Base-by-base conservation (phyloP, 2,797 vertebrate genomes). In the Tympanoctomys barrerae region DNA sequence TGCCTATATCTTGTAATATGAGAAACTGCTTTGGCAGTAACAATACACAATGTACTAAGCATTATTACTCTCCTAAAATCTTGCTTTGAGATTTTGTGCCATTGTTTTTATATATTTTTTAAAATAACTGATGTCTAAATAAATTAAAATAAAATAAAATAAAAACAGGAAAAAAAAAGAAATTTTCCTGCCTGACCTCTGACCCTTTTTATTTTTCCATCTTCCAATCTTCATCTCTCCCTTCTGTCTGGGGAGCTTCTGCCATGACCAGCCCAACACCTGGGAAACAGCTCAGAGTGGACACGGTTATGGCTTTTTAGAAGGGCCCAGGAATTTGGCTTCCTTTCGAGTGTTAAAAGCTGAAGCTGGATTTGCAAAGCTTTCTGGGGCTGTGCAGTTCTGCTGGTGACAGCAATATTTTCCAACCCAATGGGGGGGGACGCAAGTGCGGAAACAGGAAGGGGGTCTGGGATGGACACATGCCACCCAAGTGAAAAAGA, bases 281-380 rank as follows among this genome's bases (percentile, higher is more conserved):
- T 1, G 52, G 61, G n/a, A 87, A 77, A 39, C 0, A 6, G 83
- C 42, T 5, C 79, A 71, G 46, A 70, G 59, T 52, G 4, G 31
- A 78, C 24, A 70, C 64, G 24, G 26, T 18, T 36, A 54, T 39
- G 49, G 16, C 14, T 62, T 84, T 91, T 31, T 18, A 77, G 61
- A 93, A 88, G 26, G 39, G 84, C 66, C 46, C 22, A 68, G 42
- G 59, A 49, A 66, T 75, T 79, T 81, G 70, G 12, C 33, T 19
- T 96, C 36, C n/a, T 81, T 90, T 66, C 64, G 36, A 78, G 49
- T 31, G 90, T 59, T 64, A 70, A 78, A 59, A 84, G 22, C 31
- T 3, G 61, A n/a, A 31, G 46, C 26, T 89, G 31, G 28, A 61
- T 84, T 88, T 87, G 18, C 71, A 94, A 75, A 73, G 28, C 10